phyloP scores from a whole-genome alignment of 2,797 vertebrate genomes.

The Orestias chungarensis region DNA sequence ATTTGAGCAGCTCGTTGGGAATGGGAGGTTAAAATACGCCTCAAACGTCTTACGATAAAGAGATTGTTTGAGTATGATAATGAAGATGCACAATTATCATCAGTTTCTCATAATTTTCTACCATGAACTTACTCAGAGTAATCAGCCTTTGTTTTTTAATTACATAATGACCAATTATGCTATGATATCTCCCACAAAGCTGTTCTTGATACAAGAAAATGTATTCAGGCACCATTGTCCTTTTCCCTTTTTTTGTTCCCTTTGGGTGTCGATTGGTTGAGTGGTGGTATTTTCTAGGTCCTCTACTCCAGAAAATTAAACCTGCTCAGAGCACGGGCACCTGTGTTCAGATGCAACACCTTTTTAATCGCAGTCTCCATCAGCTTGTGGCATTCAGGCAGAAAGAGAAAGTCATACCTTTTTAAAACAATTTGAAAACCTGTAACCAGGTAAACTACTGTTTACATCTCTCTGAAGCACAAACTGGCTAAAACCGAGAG shows the following conservation, averaged over 20 bases:
- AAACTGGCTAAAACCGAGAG: background rate
- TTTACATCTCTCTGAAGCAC: background rate
- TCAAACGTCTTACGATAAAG: background rate
- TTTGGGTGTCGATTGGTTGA: background rate
- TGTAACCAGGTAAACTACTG: slow-evolving; percentile 9
- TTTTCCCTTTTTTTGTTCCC: background rate
- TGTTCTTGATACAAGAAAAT: background rate
- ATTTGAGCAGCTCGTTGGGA: too few species aligned
- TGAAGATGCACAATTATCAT: background rate
- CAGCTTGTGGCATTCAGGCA: background rate
- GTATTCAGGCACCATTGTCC: background rate
- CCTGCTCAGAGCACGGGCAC: background rate
- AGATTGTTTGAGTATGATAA: background rate
- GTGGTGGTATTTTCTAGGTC: background rate
- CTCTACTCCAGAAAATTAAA: background rate
- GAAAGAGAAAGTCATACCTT: background rate
- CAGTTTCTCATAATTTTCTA: background rate
- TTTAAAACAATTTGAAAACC: background rate
- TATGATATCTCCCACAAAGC: background rate
- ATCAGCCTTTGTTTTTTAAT: background rate
- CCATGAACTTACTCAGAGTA: background rate
- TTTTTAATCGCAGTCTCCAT: background rate
- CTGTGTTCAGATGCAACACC: background rate
- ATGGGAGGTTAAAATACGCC: too few species aligned
- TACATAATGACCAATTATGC: background rate